Conservation (phyloP, 2,888 invertebrate genomes). For the Maniola hyperantus region DNA sequence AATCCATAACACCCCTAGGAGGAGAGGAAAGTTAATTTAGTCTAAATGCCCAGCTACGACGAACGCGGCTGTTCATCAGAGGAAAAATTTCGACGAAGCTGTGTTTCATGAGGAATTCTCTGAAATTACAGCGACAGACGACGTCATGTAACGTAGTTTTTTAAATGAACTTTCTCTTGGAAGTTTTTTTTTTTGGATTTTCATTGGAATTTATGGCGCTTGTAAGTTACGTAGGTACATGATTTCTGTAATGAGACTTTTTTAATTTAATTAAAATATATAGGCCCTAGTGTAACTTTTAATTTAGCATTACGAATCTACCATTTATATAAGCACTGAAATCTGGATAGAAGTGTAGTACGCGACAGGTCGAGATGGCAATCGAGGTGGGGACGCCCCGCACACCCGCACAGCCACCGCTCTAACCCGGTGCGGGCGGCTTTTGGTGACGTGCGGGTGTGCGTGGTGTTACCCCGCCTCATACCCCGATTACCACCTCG, state of each 20-base stretch:
- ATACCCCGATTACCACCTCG: too few species aligned
- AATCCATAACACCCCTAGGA: constrained; percentile 42
- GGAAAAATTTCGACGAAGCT: constrained; percentile 51
- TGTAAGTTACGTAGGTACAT: not conserved
- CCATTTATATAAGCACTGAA: too few species aligned
- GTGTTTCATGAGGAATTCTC: constrained; percentile 40
- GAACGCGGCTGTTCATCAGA: constrained; percentile 62
- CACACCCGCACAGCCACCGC: too few species aligned
- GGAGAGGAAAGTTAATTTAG: constrained; percentile 62
- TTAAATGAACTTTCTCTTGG: constrained; percentile 36
- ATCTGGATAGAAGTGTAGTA: too few species aligned
- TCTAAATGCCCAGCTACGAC: constrained; percentile 49
- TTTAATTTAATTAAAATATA: not conserved
- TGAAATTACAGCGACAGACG: constrained; percentile 36
- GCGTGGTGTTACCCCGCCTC: too few species aligned
- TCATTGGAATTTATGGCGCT: constrained; percentile 18
- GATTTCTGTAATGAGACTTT: not conserved
- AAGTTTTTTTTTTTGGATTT: constrained; percentile 34
- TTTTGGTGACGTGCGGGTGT: too few species aligned
- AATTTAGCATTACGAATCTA: not conserved
- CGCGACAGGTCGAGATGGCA: too few species aligned
- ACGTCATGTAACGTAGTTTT: constrained; percentile 38
- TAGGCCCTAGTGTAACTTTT: too few species aligned
- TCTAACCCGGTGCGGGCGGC: too few species aligned
- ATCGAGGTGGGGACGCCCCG: too few species aligned